Evolutionary conservation across 1,140 invertebrate species (phyloP), one percentile per base, ranked within the genome.

Genomic region (Cepaea nemoralis): DNA sequence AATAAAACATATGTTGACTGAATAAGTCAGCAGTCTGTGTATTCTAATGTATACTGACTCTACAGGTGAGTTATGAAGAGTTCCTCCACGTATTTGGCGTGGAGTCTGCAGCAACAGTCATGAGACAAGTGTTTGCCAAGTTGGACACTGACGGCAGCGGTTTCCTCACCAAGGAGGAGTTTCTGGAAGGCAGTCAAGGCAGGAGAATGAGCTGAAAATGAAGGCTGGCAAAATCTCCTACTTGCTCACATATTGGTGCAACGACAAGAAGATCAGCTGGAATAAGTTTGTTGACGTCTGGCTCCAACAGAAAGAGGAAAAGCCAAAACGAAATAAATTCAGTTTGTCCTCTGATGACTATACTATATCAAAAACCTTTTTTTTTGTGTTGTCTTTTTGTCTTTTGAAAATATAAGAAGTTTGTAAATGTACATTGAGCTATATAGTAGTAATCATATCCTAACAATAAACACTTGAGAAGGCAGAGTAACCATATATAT

Each of bases 241-340:
- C 27, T 80, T 89, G 0, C 77, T 89, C 31, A 84, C 86, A 14
- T 81, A 82, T 12, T 86, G 83, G 84, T 83, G 83, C 55, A 87
- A 87, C 75, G 86, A 86, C 27, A 84, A 86, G 75, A 84, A 85
- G 66, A 83, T 89, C 19, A 83, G 83, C 63, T 89, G 88, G 71
- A 82, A 86, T n/a, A 86, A 88, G 79, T 89, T 89, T 80, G 82
- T 85, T 2, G 31, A 78, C 24, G 82, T 80, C 6, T 85, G 84
- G 84, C 37, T 71, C 40, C 67, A 81, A 50, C 75, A 83, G 74
- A 82, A 82, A 77, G 77, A 66, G 59, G 33, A 55, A 97, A 77
- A 77, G 74, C n/a, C n/a, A 42, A 55, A n/a, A n/a, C n/a, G n/a
- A n/a, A n/a, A n/a, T n/a, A n/a, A n/a, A n/a, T n/a, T n/a, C n/a